phyloP scores from a whole-genome alignment of 2,888 invertebrate genomes.

The Oegoconia quadripuncta region DNA sequence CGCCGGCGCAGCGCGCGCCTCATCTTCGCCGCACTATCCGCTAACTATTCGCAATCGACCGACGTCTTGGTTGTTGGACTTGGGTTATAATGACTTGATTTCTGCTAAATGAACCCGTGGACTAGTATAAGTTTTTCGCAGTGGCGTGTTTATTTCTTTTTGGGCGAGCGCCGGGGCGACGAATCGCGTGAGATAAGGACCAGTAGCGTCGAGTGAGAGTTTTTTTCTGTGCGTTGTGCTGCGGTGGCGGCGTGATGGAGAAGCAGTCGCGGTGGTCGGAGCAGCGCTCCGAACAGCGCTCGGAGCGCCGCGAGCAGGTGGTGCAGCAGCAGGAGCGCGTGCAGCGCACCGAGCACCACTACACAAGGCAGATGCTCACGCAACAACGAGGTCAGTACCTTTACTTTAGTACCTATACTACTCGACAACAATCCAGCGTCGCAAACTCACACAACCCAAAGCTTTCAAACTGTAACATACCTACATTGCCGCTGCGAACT shows the following conservation, averaged over 20 bases:
- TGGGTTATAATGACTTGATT: slow-evolving; percentile 88
- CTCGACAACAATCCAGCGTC: slow-evolving; percentile 12
- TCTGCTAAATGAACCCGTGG: slow-evolving; percentile 83
- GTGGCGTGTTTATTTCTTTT: slow-evolving; percentile 65
- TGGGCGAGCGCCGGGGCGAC: slow-evolving; percentile 58
- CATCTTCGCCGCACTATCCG: slow-evolving; percentile 83
- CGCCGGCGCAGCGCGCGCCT: slow-evolving; percentile 51
- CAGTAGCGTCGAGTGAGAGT: slow-evolving; percentile 72
- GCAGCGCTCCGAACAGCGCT: slow-evolving; percentile 60
- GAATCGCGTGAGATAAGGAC: slow-evolving; percentile 56
- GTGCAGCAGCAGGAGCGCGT: slow-evolving; percentile 75
- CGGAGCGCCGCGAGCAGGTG: slow-evolving; percentile 57
- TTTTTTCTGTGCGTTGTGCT: slow-evolving; percentile 68
- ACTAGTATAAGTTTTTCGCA: slow-evolving; percentile 72
- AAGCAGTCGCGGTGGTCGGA: slow-evolving; percentile 82
- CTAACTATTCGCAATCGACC: slow-evolving; percentile 95
- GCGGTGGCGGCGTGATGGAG: slow-evolving; percentile 83
- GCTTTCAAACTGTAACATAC: slow-evolving; percentile 21
- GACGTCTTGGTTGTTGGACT: slow-evolving; percentile 91
- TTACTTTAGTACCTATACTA: slow-evolving; percentile 8
- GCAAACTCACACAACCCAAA: slow-evolving; percentile 14
- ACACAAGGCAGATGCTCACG: slow-evolving; percentile 87
- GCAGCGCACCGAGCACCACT: slow-evolving; percentile 85
- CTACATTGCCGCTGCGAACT: slow-evolving; percentile 42
- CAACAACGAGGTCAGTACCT: slow-evolving; percentile 85